Conservation (phyloP, 2,113 vertebrate species). For the Chaetops frenatus region DNA sequence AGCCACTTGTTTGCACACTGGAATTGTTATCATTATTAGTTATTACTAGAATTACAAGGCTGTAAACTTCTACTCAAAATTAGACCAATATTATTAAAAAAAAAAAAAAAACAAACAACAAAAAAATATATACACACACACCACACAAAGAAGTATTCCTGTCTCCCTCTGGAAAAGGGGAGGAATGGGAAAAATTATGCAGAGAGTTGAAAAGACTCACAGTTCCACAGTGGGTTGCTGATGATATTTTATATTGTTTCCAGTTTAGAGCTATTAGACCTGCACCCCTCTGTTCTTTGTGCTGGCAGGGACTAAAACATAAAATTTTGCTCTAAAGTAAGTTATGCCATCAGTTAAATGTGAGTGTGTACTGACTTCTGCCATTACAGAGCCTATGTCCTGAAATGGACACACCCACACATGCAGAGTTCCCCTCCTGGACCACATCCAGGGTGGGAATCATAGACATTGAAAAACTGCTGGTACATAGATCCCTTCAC, state of each 20-base stretch:
- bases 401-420: not conserved
- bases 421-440: not conserved
- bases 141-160: not conserved
- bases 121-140: not conserved
- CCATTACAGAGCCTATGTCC: not conserved
- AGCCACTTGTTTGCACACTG: not conserved
- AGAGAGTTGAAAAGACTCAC: not conserved
- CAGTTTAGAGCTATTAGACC: not conserved
- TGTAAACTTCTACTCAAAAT: not conserved
- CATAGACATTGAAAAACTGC: not conserved
- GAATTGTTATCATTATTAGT: not conserved
- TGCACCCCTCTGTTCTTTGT: not conserved
- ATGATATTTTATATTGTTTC: not conserved
- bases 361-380: rapidly evolving
- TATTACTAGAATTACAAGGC: not conserved
- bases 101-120: not conserved
- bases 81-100: not conserved
- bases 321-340: not conserved
- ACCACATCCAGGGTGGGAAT: not conserved
- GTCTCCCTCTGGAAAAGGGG: not conserved
- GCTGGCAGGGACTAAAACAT: not conserved
- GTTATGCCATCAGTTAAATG: not conserved
- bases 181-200: not conserved
- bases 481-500: not conserved
- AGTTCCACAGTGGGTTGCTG: not conserved